Conservation (phyloP, 2,888 invertebrate species). For the Biston betularia region DNA sequence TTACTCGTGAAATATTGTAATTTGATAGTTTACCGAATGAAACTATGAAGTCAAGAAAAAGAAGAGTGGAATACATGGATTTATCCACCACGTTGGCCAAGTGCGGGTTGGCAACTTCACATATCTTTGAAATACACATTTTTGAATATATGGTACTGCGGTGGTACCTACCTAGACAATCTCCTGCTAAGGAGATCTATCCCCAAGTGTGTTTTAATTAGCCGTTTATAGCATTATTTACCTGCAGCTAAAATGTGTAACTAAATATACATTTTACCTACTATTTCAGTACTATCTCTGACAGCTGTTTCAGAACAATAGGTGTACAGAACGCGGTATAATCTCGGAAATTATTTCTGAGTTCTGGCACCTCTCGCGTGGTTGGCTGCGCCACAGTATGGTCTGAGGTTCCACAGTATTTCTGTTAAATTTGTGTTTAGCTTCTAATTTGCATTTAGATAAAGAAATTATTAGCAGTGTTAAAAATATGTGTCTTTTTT, state of each 20-base stretch:
- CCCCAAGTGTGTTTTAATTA: too few relatives aligned
- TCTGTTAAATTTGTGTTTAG: constrained; percentile 38
- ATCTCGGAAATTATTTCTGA: constrained; percentile 66
- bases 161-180: too few relatives aligned
- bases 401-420: constrained; percentile 41
- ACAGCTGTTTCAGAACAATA: constrained; percentile 57
- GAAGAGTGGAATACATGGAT: too few relatives aligned
- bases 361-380: constrained; percentile 48
- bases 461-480: too few relatives aligned
- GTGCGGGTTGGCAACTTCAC: too few relatives aligned
- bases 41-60: neutral
- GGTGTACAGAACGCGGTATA: constrained; percentile 56
- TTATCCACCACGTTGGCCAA: too few relatives aligned
- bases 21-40: neutral
- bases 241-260: neutral
- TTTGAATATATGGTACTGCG: too few relatives aligned
- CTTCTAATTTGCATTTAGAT: neutral
- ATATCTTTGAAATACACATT: too few relatives aligned
- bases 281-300: constrained; percentile 25
- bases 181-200: too few relatives aligned
- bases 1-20: constrained; percentile 12
- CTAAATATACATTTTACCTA: neutral
- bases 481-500: too few relatives aligned
- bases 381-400: constrained; percentile 50
- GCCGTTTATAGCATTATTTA: neutral